Conservation (phyloP, 2,888 invertebrate genomes). For the Anodontia alba region DNA sequence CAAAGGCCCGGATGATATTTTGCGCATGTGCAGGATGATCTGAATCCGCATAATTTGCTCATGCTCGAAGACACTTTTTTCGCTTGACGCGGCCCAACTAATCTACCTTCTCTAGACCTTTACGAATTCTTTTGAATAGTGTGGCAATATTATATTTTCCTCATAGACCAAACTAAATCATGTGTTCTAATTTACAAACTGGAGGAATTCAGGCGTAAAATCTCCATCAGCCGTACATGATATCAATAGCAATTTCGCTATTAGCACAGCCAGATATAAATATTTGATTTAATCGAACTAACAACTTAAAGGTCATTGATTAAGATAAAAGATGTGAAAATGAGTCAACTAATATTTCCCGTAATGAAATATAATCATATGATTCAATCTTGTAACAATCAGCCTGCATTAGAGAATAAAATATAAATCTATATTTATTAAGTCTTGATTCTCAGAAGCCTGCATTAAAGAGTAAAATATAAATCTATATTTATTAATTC, state of each 20-base stretch:
- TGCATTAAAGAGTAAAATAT: slow-evolving; percentile 14
- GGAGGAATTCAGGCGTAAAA: slow-evolving; percentile 18
- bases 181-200: slow-evolving; percentile 24
- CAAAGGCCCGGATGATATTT: too few relatives aligned
- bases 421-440: slow-evolving; percentile 14
- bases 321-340: slow-evolving; percentile 21
- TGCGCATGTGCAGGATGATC: too few relatives aligned
- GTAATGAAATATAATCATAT: slow-evolving; percentile 10
- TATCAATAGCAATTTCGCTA: slow-evolving; percentile 22
- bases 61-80: too few relatives aligned
- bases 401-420: slow-evolving; percentile 11
- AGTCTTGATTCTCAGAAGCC: background rate
- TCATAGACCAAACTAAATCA: slow-evolving; percentile 15
- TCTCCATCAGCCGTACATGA: slow-evolving; percentile 17
- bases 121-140: background rate
- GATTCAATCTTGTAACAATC: slow-evolving; percentile 3
- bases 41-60: too few relatives aligned
- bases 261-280: slow-evolving; percentile 42
- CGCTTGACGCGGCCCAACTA: too few relatives aligned
- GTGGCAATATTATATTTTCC: slow-evolving; percentile 18
- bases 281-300: slow-evolving; percentile 61
- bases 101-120: slow-evolving; percentile 16
- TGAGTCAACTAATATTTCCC: slow-evolving; percentile 28
- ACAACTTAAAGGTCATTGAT: slow-evolving; percentile 41
- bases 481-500: slow-evolving; percentile 20